Percentiles rank a stretch among this genome's conserved stretches.
phyloP scores from a whole-genome alignment of 2,113 vertebrate species.

The Ifrita kowaldi region DNA sequence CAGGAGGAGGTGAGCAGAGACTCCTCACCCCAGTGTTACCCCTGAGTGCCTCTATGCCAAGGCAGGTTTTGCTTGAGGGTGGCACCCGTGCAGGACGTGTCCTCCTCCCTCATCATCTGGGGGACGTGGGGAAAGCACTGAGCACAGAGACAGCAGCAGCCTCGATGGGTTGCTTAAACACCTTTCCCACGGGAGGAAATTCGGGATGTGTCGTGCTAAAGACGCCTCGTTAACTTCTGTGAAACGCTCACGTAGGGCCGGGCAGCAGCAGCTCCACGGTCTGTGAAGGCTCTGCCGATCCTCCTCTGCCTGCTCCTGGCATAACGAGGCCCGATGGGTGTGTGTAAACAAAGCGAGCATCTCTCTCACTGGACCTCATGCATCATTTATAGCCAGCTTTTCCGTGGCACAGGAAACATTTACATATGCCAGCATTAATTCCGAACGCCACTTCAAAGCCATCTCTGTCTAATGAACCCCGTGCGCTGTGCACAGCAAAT shows the following conservation, averaged over 20 bases:
- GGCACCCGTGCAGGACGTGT: fast-evolving
- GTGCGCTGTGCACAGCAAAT: neutral
- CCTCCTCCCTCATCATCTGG: neutral
- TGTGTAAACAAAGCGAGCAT: slow-evolving; percentile 38
- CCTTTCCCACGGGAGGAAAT: neutral
- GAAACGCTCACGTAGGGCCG: fast-evolving
- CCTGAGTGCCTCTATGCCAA: neutral
- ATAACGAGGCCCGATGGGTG: neutral
- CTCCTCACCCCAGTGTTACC: neutral
- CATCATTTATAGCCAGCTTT: slow-evolving; percentile 56
- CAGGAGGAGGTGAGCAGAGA: neutral
- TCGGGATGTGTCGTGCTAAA: neutral
- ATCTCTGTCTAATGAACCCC: slow-evolving; percentile 52
- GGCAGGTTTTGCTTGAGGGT: neutral
- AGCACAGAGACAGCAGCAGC: neutral
- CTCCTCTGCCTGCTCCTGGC: neutral
- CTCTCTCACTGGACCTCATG: slow-evolving; percentile 39
- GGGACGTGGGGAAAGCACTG: neutral
- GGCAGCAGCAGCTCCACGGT: neutral
- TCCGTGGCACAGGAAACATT: slow-evolving; percentile 27
- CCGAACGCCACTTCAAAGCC: slow-evolving; percentile 54
- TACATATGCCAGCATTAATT: slow-evolving; percentile 60
- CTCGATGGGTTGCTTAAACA: too few relatives aligned
- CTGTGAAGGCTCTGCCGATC: neutral
- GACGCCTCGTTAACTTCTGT: neutral